These are phyloP conservation scores for Pegoplata infirma DNA, from an alignment of 2,888 invertebrate species.

Conservation along the genomic window DNA sequence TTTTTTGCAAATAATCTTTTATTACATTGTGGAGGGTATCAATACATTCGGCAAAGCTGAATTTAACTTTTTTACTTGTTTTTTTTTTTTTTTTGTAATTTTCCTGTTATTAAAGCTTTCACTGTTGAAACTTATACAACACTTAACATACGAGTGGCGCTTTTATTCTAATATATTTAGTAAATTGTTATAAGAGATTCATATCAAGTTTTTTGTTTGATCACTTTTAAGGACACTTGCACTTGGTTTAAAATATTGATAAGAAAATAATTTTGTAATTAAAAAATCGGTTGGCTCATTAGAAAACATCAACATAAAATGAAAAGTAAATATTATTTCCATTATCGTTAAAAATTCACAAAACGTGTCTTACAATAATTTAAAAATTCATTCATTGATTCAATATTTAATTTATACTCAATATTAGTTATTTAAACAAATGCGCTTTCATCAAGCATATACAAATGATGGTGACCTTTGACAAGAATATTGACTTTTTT, in stretches of 20 bases:
- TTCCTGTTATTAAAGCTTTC: too few species aligned
- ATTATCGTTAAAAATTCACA: conserved; percentile 12
- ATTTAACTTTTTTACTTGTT: too few species aligned
- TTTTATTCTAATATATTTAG: too few species aligned
- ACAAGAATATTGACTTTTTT: conserved; percentile 56
- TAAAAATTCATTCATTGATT: conserved; percentile 49
- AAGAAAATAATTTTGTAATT: conserved; percentile 22
- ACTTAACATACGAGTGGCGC: too few species aligned
- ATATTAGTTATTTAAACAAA: neutral
- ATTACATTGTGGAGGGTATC: too few species aligned
- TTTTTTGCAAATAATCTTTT: too few species aligned
- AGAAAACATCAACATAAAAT: neutral
- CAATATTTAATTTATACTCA: neutral
- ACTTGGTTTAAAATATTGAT: conserved; percentile 14
- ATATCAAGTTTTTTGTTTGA: neutral
- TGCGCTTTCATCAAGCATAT: neutral
- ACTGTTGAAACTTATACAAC: too few species aligned
- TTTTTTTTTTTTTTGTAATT: too few species aligned
- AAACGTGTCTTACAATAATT: conserved; percentile 24
- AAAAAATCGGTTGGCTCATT: conserved; percentile 10
- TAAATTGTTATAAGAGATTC: neutral
- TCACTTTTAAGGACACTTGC: conserved; percentile 43
- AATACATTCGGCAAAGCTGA: too few species aligned
- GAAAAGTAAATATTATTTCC: conserved; percentile 18
- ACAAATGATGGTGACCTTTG: conserved; percentile 41